Evolutionary conservation across 2,797 vertebrate genomes (phyloP).

Genomic region (Rhynchonycteris naso): DNA sequence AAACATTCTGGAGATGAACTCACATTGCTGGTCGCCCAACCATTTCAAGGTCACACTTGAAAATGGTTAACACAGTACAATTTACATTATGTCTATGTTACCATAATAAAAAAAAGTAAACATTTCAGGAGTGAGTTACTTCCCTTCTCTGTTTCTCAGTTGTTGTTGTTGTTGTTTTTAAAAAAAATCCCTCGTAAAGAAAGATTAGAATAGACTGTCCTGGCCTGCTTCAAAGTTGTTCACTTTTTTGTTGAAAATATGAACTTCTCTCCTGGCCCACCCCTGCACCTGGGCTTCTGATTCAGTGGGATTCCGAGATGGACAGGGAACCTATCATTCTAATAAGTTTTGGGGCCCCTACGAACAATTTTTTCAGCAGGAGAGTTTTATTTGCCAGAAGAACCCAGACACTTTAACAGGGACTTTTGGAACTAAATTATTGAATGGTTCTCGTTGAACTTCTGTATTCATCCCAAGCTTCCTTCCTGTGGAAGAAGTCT

Average conservation of each 20-base stretch:
- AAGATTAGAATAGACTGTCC: neutral
- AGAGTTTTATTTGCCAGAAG: neutral
- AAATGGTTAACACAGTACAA: neutral
- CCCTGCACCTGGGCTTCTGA: neutral
- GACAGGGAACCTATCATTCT: neutral
- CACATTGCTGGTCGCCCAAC: too few relatives aligned
- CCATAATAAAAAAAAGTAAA: neutral
- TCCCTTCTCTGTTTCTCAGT: neutral
- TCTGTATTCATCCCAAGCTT: neutral
- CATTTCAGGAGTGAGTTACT: neutral
- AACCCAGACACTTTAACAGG: neutral
- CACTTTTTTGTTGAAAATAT: neutral
- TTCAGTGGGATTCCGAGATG: neutral
- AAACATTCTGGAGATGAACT: neutral
- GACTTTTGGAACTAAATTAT: neutral
- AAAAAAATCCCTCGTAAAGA: neutral
- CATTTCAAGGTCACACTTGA: neutral
- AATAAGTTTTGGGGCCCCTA: neutral
- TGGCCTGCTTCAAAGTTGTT: neutral
- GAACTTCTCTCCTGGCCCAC: fast-evolving
- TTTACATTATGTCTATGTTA: neutral
- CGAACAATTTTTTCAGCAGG: neutral
- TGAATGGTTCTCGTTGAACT: neutral
- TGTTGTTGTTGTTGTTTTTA: neutral
- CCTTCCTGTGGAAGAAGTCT: constrained; percentile 26